Evolutionary conservation across 2,113 vertebrate genomes (phyloP), one percentile per base, ranked within the genome.

Genomic region (Girardinichthys multiradiatus): DNA sequence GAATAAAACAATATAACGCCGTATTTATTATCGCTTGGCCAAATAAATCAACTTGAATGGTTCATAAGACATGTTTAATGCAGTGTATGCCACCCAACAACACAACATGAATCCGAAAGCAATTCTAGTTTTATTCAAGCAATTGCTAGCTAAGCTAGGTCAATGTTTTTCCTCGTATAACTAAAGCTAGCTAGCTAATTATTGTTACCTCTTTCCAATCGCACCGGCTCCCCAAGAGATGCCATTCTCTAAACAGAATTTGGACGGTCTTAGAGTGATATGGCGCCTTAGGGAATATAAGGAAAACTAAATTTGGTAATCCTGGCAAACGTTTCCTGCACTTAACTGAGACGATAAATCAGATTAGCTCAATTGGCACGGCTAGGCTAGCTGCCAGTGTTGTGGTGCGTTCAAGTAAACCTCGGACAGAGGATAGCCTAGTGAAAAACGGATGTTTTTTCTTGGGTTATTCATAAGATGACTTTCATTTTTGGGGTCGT

Each of bases 141-240:
- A 75, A 86, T 10, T 24, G 71, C 57, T 63, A 81, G 35, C 65
- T 68, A 73, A 66, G 39, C 68, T 80, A 78, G 62, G 68, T 14
- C 64, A 80, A 67, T 12, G 64, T 51, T 26, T 64, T 35, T 35
- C n/a, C 70, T 42, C 26, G 17, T 65, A 68, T 60, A 82, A 81
- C 70, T 81, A 87, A 60, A 83, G 26, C 75, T 77, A 89, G 80
- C 84, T 71, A 84, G 81, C 87, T 74, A 77, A 77, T 86, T 86
- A 77, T 88, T 29, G 89, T 96, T 93, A 97, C 97, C 97, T 94
- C 97, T 90, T 92, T 98, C 97, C 93, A 99, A 79, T 54, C 96
- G 95, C 57, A 98, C 96, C 27, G 97, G 95, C 58, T 99, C 97
- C 0, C 96, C 95, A 28, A 96, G 83, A 65, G 97, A 96, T 75